phyloP scores from a whole-genome alignment of 2,113 vertebrate species.

The Tachysurus fulvidraco region DNA sequence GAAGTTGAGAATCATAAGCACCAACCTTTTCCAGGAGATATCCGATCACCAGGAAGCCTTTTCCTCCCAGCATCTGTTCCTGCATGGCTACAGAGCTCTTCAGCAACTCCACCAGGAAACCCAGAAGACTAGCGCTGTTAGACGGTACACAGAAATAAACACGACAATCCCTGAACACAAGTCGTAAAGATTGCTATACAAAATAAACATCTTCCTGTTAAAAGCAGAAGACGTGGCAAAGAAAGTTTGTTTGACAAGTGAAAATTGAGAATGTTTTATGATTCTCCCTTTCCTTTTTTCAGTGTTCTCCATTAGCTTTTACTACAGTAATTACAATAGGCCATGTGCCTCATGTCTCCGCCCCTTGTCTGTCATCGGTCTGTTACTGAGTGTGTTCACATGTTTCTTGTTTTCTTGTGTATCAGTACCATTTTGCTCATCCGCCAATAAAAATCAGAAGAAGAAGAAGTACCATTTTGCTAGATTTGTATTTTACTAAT shows the following conservation, averaged over 20 bases:
- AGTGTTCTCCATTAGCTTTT: neutral
- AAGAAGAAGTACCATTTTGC: neutral
- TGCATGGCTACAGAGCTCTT: slow-evolving; percentile 99
- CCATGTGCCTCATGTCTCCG: neutral
- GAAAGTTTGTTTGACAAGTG: too few species aligned
- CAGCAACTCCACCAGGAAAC: slow-evolving; percentile 91
- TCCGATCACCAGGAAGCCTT: slow-evolving; percentile 95
- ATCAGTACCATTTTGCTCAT: neutral
- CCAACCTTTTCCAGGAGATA: slow-evolving; percentile 95
- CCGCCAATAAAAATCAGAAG: too few species aligned
- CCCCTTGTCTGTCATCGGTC: neutral
- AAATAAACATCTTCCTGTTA: neutral
- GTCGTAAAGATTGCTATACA: neutral
- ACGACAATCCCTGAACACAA: neutral
- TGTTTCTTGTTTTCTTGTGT: neutral
- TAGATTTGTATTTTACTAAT: neutral
- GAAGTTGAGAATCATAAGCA: neutral
- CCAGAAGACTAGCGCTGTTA: slow-evolving; percentile 88
- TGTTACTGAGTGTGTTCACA: neutral
- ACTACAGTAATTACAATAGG: too few species aligned
- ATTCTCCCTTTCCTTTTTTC: neutral
- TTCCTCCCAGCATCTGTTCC: slow-evolving; percentile 96
- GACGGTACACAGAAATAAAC: slow-evolving; percentile 56
- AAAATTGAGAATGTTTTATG: neutral
- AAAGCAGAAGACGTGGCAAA: neutral